Conservation (phyloP, 1,140 invertebrate species). For the Helicoverpa armigera region DNA sequence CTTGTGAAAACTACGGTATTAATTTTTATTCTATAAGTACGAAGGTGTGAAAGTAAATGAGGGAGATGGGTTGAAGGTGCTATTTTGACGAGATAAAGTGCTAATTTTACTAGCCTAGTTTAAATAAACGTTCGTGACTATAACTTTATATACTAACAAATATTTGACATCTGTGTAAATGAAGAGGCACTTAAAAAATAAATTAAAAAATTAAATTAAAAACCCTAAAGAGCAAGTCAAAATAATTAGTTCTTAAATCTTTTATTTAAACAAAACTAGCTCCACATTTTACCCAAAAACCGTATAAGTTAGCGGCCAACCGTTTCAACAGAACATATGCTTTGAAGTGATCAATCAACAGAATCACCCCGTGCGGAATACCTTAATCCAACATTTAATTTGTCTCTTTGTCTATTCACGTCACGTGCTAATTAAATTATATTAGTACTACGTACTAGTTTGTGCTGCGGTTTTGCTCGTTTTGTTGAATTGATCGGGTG, state of each 20-base stretch:
- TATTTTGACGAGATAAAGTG: too few species aligned
- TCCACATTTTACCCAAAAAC: background rate
- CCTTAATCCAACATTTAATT: slow-evolving; percentile 51
- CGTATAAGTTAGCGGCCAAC: background rate
- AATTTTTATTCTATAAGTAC: too few species aligned
- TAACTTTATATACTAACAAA: too few species aligned
- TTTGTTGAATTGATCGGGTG: background rate
- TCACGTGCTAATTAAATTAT: slow-evolving; percentile 40
- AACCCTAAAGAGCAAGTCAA: too few species aligned
- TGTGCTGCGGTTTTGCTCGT: slow-evolving; percentile 14
- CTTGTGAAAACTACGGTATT: too few species aligned
- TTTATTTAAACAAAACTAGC: background rate
- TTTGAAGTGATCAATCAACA: slow-evolving; percentile 59
- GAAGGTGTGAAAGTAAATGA: too few species aligned
- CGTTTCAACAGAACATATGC: slow-evolving; percentile 12
- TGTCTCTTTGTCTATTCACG: slow-evolving; percentile 45
- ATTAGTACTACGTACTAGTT: slow-evolving; percentile 23
- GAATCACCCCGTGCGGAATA: slow-evolving; percentile 63
- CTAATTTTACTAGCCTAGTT: too few species aligned
- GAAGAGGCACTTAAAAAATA: background rate
- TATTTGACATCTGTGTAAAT: too few species aligned
- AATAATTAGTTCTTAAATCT: too few species aligned
- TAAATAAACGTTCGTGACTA: too few species aligned
- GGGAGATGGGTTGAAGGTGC: too few species aligned
- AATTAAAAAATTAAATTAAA: too few species aligned